Base-by-base conservation (phyloP, 2,888 invertebrate genomes). In the Ophion obscuratus region DNA sequence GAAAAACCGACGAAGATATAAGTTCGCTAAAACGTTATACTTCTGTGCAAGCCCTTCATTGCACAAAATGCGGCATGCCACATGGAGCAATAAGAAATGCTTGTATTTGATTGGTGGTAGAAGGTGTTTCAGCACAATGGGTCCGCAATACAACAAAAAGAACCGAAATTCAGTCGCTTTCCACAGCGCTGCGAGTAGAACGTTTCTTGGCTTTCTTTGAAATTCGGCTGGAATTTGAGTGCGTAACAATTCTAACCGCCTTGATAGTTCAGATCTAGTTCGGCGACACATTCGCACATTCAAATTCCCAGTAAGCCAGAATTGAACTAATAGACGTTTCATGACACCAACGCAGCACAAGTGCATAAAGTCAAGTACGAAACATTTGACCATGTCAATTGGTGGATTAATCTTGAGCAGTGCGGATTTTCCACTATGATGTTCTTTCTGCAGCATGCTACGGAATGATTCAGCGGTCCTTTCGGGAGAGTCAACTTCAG, bases 211-310 rank as follows among this genome's bases (percentile, higher is more conserved):
- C 17, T 53, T 53, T 53, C 90, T 81, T 59, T 80, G 81, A 75
- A 91, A 91, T 76, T 91, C 90, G 17, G 24, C 47, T 4, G 90
- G 89, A 36, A 88, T 76, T 77, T 53, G 53, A n/a, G 24, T 14
- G 36, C 31, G 11, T 27, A 76, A 47, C 27, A 31, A 27, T 10
- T 53, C 36, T 31, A 76, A n/a, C 20, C 53, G 59, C 53, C 61
- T 68, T 27, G 79, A 70, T 40, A 79, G 40, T 70, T 79, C 71
- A 3, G 14, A 20, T 53, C 66, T 81, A 2, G 17, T 9, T 44
- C 47, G 31, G 10, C 47, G 74, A 3, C 66, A 24, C 7, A 81
- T 2, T 2, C 47, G 36, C 6, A 64, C 20, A 31, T 31, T n/a
- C n/a, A 80, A 20, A 10, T 44, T 27, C 47, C 80, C 73, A 6